These are phyloP conservation scores for Tupaia tana DNA, from an alignment of 2,113 vertebrate species.

Conservation along the genomic window DNA sequence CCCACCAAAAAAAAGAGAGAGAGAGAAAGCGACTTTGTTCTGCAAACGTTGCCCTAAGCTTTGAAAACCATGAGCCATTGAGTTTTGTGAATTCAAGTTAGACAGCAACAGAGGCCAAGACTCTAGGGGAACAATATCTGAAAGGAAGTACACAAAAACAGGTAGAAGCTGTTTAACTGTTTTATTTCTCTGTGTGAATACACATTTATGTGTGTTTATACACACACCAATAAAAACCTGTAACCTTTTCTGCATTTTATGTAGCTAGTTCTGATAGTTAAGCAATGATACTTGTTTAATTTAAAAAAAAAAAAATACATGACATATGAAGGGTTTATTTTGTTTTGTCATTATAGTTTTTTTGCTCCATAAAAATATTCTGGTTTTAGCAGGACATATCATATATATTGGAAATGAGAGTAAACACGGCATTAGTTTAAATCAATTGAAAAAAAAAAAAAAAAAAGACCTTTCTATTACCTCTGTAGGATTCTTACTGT, in stretches of 20 bases:
- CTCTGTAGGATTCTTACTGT: slow-evolving; percentile 63
- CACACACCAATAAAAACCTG: neutral
- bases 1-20: slow-evolving; percentile 85
- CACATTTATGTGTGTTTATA: slow-evolving; percentile 49
- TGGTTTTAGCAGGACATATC: slow-evolving; percentile 40
- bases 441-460: neutral
- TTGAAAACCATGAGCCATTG: slow-evolving; percentile 88
- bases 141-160: slow-evolving; percentile 79
- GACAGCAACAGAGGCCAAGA: slow-evolving; percentile 80
- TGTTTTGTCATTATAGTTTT: slow-evolving; percentile 38
- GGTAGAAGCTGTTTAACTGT: slow-evolving; percentile 82
- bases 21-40: slow-evolving; percentile 89
- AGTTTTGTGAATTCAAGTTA: slow-evolving; percentile 86
- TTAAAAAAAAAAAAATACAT: slow-evolving; percentile 5
- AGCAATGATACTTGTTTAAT: slow-evolving; percentile 40
- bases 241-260: slow-evolving; percentile 46
- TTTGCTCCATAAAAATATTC: slow-evolving; percentile 51
- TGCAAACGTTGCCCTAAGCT: slow-evolving; percentile 86
- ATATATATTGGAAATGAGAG: slow-evolving; percentile 46
- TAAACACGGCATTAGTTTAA: slow-evolving; percentile 57
- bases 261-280: slow-evolving; percentile 42
- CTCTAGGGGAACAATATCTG: slow-evolving; percentile 79
- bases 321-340: neutral
- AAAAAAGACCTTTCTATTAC: slow-evolving; percentile 57
- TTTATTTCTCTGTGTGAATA: slow-evolving; percentile 45